These are phyloP conservation scores for Tauraco erythrolophus DNA, from an alignment of 2,113 vertebrate genomes.

Conservation along the genomic window DNA sequence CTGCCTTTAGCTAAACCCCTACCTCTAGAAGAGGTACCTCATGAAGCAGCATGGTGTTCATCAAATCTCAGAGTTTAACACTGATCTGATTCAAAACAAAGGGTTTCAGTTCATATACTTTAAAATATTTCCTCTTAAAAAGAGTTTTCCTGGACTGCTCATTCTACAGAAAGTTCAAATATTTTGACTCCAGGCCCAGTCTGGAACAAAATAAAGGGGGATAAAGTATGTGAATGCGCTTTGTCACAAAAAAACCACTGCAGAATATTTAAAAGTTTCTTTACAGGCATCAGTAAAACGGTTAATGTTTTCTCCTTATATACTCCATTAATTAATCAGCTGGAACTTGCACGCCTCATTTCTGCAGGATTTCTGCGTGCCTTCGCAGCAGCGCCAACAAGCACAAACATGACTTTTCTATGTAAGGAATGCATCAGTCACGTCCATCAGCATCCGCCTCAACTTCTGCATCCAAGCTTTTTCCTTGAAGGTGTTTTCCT, in stretches of 20 bases:
- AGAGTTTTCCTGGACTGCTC: neutral
- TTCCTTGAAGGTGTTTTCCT: neutral
- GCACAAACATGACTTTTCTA: constrained; percentile 45
- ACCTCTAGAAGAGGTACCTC: neutral
- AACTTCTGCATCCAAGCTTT: neutral
- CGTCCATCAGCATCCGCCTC: neutral
- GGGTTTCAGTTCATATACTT: neutral
- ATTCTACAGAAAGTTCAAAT: neutral
- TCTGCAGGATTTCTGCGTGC: constrained; percentile 34
- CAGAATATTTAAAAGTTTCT: neutral
- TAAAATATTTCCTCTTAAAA: neutral
- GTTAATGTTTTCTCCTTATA: neutral
- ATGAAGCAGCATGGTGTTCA: neutral
- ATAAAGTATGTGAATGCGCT: neutral
- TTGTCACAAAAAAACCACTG: neutral
- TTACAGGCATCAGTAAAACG: neutral
- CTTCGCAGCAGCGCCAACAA: neutral
- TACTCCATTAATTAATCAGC: neutral
- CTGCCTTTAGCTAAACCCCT: neutral
- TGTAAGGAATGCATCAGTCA: constrained; percentile 15
- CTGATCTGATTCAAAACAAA: neutral
- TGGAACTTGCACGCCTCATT: constrained; percentile 39
- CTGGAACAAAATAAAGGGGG: neutral
- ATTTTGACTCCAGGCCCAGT: neutral
- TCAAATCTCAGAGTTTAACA: neutral